phyloP scores from a whole-genome alignment of 2,113 vertebrate genomes.

The Sporophila hypoxantha region DNA sequence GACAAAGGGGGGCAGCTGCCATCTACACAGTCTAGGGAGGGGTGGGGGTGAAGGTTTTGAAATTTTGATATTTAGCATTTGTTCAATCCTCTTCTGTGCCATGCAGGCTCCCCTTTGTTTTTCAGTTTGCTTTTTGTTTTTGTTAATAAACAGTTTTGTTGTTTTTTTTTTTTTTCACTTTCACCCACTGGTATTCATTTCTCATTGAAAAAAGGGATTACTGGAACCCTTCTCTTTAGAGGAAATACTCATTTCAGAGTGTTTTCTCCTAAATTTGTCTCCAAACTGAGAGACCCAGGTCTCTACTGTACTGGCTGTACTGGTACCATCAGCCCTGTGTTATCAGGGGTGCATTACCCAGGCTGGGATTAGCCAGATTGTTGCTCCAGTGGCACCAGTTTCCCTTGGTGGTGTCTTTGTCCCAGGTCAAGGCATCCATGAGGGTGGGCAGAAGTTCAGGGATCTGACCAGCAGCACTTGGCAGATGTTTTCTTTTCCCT shows the following conservation, averaged over 20 bases:
- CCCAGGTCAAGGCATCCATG: neutral
- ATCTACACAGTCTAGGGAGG: neutral
- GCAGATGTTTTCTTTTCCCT: neutral
- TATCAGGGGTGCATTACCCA: neutral
- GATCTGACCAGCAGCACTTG: neutral
- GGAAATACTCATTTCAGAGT: neutral
- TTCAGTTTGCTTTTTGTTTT: neutral
- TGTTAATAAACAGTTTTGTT: neutral
- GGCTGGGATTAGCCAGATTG: neutral
- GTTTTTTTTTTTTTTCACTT: neutral
- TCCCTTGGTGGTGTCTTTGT: neutral
- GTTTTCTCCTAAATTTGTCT: neutral
- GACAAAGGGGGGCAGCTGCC: neutral
- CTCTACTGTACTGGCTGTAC: neutral
- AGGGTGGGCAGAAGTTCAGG: neutral
- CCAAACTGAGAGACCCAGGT: neutral
- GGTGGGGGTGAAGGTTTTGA: neutral
- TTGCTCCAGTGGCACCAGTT: constrained; percentile 8
- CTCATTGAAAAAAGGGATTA: neutral
- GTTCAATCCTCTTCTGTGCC: neutral
- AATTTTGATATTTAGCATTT: neutral
- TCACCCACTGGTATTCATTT: neutral
- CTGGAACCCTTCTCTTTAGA: neutral
- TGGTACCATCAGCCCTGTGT: neutral
- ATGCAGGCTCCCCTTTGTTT: neutral